Conservation (phyloP, 2,888 invertebrate species). For the Coenonympha arcania region DNA sequence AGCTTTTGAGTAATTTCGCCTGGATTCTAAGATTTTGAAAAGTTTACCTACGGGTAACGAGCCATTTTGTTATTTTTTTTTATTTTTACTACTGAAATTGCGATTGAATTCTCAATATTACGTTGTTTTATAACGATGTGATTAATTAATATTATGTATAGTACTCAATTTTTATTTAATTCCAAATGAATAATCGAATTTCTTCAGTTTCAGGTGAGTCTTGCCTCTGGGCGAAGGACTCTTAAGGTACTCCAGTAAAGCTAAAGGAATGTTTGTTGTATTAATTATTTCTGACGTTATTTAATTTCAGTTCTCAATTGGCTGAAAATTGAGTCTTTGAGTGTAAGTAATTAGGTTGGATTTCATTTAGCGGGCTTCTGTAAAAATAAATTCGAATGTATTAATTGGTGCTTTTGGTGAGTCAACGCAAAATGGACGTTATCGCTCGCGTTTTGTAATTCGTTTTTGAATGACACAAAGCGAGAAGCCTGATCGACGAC, state of each 20-base stretch:
- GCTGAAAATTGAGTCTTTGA: slow-evolving; percentile 54
- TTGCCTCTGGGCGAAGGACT: slow-evolving; percentile 70
- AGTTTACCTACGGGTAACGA: too few species aligned
- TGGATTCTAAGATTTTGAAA: too few species aligned
- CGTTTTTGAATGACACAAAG: slow-evolving; percentile 23
- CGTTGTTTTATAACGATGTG: too few species aligned
- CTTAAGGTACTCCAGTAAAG: slow-evolving; percentile 64
- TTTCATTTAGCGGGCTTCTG: slow-evolving; percentile 38
- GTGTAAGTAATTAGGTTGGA: slow-evolving; percentile 52
- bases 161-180: background rate
- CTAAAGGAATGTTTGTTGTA: slow-evolving; percentile 72
- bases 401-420: background rate
- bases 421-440: slow-evolving; percentile 8
- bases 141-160: background rate
- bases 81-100: too few species aligned
- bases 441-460: slow-evolving; percentile 21
- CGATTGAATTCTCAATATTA: too few species aligned
- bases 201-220: slow-evolving; percentile 75
- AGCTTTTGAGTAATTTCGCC: too few species aligned
- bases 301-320: slow-evolving; percentile 71
- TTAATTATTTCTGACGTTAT: slow-evolving; percentile 66
- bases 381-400: slow-evolving; percentile 8
- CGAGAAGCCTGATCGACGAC: slow-evolving; percentile 18
- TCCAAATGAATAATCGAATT: slow-evolving; percentile 42
- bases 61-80: too few species aligned